These are phyloP conservation scores for Desoria tigrina DNA, from an alignment of 2,888 invertebrate species.

Conservation along the genomic window DNA sequence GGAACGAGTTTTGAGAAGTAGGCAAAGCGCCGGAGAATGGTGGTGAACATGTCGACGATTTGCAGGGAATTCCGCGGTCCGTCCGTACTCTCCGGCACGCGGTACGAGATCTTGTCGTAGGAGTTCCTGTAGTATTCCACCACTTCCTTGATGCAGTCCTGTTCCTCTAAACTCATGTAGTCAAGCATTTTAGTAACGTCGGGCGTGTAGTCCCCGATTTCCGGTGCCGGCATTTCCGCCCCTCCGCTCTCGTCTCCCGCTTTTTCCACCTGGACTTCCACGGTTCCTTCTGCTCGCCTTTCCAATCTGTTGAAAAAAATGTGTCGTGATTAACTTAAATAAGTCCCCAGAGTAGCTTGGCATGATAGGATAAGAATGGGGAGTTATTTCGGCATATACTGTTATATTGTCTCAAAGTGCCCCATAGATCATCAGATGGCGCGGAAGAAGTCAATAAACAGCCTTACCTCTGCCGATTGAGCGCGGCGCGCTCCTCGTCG, in stretches of 20 bases:
- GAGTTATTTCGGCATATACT: no score
- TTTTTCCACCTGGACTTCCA: background rate
- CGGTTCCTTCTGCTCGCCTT: constrained; percentile 45
- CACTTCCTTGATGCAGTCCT: constrained; percentile 53
- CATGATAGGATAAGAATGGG: no score
- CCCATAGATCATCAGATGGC: no score
- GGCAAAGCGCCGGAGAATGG: constrained; percentile 55
- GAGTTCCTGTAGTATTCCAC: constrained; percentile 54
- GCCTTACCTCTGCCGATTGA: constrained; percentile 54
- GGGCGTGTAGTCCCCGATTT: constrained; percentile 40
- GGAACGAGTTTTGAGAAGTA: constrained; percentile 55
- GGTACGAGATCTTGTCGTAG: constrained; percentile 54
- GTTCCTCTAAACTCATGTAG: constrained; percentile 50
- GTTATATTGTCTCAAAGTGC: no score
- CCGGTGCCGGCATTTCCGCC: constrained; percentile 24
- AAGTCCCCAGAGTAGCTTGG: background rate
- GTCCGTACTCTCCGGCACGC: constrained; percentile 29
- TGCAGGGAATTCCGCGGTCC: constrained; percentile 48
- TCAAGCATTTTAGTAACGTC: constrained; percentile 47
- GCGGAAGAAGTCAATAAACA: no score
- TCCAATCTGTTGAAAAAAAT: no score
- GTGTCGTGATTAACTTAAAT: constrained; percentile 1
- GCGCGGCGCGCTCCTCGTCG: constrained; percentile 55
- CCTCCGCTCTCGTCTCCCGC: constrained; percentile 14
- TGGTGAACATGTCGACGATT: constrained; percentile 56